phyloP scores from a whole-genome alignment of 92 coral and sea anemone species.

The Actinernus sp. region DNA sequence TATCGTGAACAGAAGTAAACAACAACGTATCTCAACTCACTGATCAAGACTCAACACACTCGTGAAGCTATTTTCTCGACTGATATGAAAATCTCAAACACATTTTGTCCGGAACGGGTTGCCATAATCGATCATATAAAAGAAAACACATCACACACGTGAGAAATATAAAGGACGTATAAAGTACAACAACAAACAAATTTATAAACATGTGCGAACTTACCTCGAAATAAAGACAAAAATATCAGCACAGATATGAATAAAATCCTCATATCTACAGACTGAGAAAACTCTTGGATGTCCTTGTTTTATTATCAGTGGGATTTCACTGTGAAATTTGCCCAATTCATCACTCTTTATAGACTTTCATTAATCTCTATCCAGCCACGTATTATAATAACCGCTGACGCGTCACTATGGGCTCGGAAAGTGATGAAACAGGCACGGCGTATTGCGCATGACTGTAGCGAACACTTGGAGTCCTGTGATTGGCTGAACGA shows the following conservation, averaged over 20 bases:
- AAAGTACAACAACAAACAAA: too few species aligned
- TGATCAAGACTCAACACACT: too few species aligned
- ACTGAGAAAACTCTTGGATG: not conserved
- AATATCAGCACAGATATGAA: not conserved
- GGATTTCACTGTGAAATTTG: not conserved
- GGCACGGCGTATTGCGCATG: not conserved
- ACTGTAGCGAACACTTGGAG: constrained; percentile 21
- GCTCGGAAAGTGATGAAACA: not conserved
- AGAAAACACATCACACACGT: too few species aligned
- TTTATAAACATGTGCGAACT: too few species aligned
- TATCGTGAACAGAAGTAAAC: too few species aligned
- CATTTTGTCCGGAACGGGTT: too few species aligned
- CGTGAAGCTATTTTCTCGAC: too few species aligned
- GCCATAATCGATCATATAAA: too few species aligned
- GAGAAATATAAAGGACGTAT: too few species aligned
- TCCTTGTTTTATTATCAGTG: not conserved
- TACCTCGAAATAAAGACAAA: too few species aligned
- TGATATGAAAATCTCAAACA: too few species aligned
- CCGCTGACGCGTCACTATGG: not conserved
- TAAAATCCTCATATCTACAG: not conserved
- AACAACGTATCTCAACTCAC: too few species aligned
- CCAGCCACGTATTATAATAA: constrained; percentile 4
- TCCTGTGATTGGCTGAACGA: constrained; percentile 32
- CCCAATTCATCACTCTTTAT: not conserved
- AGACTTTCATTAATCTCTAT: not conserved